Evolutionary conservation across 2,113 vertebrate genomes (phyloP), one percentile per base, ranked within the genome.

Genomic region (Kryptolebias marmoratus): DNA sequence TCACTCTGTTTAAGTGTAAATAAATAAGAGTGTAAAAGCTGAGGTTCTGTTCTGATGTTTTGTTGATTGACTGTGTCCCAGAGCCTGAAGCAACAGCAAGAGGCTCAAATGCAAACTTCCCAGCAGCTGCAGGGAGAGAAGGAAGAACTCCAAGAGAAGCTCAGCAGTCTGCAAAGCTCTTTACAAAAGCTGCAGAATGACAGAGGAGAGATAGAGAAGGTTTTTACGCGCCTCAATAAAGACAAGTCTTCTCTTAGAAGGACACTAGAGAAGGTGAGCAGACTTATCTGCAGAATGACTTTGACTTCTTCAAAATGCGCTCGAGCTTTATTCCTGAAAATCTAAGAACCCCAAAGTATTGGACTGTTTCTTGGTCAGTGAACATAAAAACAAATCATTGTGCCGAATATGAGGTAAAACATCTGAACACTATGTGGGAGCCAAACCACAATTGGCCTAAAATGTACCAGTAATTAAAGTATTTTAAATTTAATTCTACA

Each of bases 251-350:
- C 87, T 1, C 86, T 94, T 11, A 93, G 90, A 32, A 93, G 86
- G 76, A 83, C 88, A 1, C 84, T 94, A 67, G 91, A 93, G 75
- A 94, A 94, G 92, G 94, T 94, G 82, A 75, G 79, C 48, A 54
- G 13, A 15, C n/a, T 44, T 6, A 4, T 62, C 39, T 60, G 11
- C 12, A 63, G 13, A 50, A 36, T 11, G 14, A 1, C 10, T 28
- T n/a, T 36, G 5, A 18, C 16, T 4, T 10, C 14, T 15, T 28
- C 5, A 36, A 36, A 36, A 36, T 36, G 36, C 36, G 7, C 39
- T 22, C 13, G 14, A 62, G 12, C 31, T 59, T 47, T 44, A 7
- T 48, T 66, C 31, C 79, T 13, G 2, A 45, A 55, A 72, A 67
- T 16, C 12, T 10, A 54, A 47, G 10, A 58, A 36, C 68, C 65